Conservation (phyloP, 1,140 invertebrate species). For the Drosophila setifemur region DNA sequence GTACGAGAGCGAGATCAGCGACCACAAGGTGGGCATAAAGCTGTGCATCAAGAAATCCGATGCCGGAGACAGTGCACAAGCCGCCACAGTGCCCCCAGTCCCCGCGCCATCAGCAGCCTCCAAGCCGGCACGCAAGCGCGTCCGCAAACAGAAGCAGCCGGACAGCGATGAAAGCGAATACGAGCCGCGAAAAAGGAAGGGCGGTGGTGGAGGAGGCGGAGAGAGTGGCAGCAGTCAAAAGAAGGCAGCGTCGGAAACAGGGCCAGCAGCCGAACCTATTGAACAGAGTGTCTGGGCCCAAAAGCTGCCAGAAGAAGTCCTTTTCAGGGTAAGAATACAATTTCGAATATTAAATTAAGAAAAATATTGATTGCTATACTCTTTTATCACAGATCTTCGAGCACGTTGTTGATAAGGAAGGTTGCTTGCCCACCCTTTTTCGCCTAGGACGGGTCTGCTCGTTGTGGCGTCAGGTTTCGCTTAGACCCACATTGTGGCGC, state of each 20-base stretch:
- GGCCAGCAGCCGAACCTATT: constrained; percentile 68
- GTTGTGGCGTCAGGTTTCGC: constrained; percentile 88
- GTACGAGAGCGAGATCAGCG: constrained; percentile 84
- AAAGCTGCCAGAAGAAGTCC: constrained; percentile 86
- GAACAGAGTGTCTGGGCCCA: constrained; percentile 85
- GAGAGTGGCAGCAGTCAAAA: constrained; percentile 66
- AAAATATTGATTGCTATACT: background rate
- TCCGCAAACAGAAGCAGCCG: constrained; percentile 83
- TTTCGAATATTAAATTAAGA: background rate
- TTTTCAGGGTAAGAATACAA: constrained; percentile 80
- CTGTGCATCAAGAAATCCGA: constrained; percentile 86
- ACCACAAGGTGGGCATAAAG: constrained; percentile 86
- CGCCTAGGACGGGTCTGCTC: constrained; percentile 90
- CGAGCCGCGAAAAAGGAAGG: constrained; percentile 82
- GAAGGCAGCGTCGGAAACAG: background rate
- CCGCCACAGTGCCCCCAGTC: constrained; percentile 3
- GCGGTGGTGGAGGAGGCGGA: constrained; percentile 30
- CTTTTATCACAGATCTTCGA: constrained; percentile 86
- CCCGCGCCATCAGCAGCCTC: constrained; percentile 21
- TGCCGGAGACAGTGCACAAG: constrained; percentile 36
- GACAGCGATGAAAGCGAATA: constrained; percentile 84
- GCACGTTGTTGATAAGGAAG: constrained; percentile 86
- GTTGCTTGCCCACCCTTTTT: constrained; percentile 88
- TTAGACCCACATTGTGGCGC: constrained; percentile 88
- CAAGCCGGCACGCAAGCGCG: constrained; percentile 82